Percentiles rank a stretch among this genome's conserved stretches.
Conservation (phyloP, 1,140 invertebrate genomes). For the Drosophila kepulauana region DNA sequence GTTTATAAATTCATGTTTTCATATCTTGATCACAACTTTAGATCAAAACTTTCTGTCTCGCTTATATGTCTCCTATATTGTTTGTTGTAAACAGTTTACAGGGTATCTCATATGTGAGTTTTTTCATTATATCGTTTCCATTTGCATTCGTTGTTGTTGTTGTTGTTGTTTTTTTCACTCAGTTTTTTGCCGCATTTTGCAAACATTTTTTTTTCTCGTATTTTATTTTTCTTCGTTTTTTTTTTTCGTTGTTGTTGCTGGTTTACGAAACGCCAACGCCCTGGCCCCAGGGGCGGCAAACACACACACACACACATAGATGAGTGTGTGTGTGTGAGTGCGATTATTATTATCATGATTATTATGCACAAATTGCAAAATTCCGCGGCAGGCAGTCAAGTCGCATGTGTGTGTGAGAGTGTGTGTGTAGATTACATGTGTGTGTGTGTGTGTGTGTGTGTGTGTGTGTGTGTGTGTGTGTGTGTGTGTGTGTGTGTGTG, state of each 20-base stretch:
- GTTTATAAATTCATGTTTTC: no score
- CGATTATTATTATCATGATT: constrained; percentile 80
- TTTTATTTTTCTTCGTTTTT: constrained; percentile 36
- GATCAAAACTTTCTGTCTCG: no score
- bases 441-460: constrained; percentile 18
- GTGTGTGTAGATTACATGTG: constrained; percentile 1
- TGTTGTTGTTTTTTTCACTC: not conserved
- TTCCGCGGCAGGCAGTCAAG: constrained; percentile 57
- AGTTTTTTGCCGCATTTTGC: constrained; percentile 41
- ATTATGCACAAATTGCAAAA: constrained; percentile 82
- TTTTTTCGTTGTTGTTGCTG: constrained; percentile 19
- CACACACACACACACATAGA: constrained; percentile 23
- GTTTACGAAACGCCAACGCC: constrained; percentile 63
- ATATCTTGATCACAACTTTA: no score
- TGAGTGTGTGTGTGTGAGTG: constrained; percentile 44
- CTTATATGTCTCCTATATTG: no score
- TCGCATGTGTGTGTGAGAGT: constrained; percentile 18
- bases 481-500: constrained; percentile 18
- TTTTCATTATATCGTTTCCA: not conserved
- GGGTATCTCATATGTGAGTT: not conserved
- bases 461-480: constrained; percentile 1
- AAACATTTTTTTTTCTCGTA: constrained; percentile 38
- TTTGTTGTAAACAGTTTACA: not conserved
- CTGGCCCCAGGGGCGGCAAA: constrained; percentile 58
- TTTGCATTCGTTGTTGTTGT: not conserved